phyloP scores from a whole-genome alignment of 2,888 invertebrate genomes.

The Nezara viridula region DNA sequence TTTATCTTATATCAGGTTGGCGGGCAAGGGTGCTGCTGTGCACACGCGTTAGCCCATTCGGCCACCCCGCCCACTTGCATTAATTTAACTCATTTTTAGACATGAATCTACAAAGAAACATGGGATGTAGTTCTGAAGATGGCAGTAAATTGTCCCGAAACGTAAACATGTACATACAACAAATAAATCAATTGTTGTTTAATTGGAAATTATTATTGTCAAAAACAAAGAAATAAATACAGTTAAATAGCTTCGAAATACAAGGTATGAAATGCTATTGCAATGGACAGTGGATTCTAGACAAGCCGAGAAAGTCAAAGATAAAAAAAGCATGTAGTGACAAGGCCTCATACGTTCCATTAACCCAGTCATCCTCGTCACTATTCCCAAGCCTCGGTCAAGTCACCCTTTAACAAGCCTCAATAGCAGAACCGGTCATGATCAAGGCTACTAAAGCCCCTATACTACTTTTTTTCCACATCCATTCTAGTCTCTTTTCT shows the following conservation, averaged over 20 bases:
- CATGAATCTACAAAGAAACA: no score
- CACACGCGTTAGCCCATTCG: no score
- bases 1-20: no score
- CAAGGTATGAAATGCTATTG: background rate
- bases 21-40: no score
- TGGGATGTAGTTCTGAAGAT: no score
- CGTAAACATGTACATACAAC: no score
- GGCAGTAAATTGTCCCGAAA: no score
- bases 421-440: constrained; percentile 31
- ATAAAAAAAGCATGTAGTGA: background rate
- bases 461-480: background rate
- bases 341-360: background rate
- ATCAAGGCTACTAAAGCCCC: constrained; percentile 13
- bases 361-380: constrained; percentile 2
- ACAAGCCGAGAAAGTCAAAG: background rate
- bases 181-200: no score
- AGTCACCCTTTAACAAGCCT: constrained; percentile 15
- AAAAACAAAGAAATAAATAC: no score
- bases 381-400: background rate
- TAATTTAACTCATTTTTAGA: no score
- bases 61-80: no score
- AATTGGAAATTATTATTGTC: no score
- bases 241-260: background rate
- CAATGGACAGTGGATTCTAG: background rate
- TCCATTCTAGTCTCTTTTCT: background rate